Evolutionary conservation across 2,113 vertebrate genomes (phyloP), one percentile per base, ranked within the genome.

Genomic region (Podarcis raffonei): DNA sequence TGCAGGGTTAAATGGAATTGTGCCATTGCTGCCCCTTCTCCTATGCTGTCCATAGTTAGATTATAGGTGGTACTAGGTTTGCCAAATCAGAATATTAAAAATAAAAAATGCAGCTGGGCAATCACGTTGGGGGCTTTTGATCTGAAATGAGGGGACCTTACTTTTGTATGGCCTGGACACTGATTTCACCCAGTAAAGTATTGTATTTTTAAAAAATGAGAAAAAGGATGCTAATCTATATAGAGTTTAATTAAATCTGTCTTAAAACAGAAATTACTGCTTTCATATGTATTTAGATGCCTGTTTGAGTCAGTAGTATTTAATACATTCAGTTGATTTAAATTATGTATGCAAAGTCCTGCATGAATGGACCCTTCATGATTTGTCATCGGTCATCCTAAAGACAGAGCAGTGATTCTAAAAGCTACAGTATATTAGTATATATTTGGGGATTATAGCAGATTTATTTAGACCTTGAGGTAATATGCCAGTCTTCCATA

Each of bases 381-480:
- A 79, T 90, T 68, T 65, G 1, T 92, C 66, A 71, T 23, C 75
- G 86, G 77, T n/a, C 37, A 76, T 88, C 15, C 78, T 75, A 0
- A 1, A 90, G 93, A 91, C 37, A 84, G 89, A 68, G 11, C 77
- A 89, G 83, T 92, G n/a, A 87, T 74, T 75, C 35, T 57, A 57
- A 22, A 81, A 25, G 87, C 85, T 80, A 57, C 2, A 11, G 27
- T 81, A 4, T 57, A 4, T 74, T 75, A 1, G 15, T 74, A 72
- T 37, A 13, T 48, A 23, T 12, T 68, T 92, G 79, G 0, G 0
- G 59, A 89, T 90, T 91, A 90, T 53, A 88, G 48, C 25, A 65
- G 89, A 88, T 75, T 76, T 76, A 37, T 7, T 66, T 75, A 82
- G 77, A 85, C 42, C 91, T 89, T 90, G 76, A 6, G 78, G 22